phyloP scores from a whole-genome alignment of 2,113 vertebrate genomes.

The Bombycilla garrulus region DNA sequence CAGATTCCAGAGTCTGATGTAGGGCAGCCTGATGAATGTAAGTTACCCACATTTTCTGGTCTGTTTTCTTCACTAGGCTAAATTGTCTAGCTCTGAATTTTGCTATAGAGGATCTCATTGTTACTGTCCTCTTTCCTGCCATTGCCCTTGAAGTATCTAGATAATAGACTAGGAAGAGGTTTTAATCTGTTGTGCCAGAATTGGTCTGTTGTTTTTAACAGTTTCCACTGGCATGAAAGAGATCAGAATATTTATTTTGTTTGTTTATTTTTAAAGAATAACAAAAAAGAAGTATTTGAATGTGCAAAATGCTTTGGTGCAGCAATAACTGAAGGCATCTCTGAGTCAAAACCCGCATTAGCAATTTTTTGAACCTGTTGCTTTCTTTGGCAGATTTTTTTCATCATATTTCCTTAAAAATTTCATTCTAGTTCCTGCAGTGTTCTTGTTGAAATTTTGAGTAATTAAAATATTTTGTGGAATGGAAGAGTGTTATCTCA shows the following conservation, averaged over 20 bases:
- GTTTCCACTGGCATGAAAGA: neutral
- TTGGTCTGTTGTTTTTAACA: neutral
- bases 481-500: neutral
- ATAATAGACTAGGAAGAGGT: neutral
- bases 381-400: neutral
- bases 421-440: slow-evolving; percentile 15
- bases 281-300: neutral
- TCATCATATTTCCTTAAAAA: slow-evolving; percentile 24
- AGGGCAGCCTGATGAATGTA: neutral
- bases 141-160: neutral
- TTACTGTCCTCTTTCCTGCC: neutral
- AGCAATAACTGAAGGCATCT: neutral
- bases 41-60: neutral
- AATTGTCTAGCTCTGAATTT: neutral
- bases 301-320: slow-evolving; percentile 13
- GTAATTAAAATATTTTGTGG: slow-evolving; percentile 15
- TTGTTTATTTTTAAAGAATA: neutral
- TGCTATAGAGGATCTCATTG: neutral
- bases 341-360: slow-evolving; percentile 38
- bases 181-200: neutral
- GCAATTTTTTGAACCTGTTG: slow-evolving; percentile 11
- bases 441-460: slow-evolving; percentile 32
- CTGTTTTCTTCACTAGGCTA: neutral
- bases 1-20: neutral
- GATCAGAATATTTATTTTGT: neutral